These are phyloP conservation scores for Tyrannus savana DNA, from an alignment of 2,113 vertebrate species.

Conservation along the genomic window DNA sequence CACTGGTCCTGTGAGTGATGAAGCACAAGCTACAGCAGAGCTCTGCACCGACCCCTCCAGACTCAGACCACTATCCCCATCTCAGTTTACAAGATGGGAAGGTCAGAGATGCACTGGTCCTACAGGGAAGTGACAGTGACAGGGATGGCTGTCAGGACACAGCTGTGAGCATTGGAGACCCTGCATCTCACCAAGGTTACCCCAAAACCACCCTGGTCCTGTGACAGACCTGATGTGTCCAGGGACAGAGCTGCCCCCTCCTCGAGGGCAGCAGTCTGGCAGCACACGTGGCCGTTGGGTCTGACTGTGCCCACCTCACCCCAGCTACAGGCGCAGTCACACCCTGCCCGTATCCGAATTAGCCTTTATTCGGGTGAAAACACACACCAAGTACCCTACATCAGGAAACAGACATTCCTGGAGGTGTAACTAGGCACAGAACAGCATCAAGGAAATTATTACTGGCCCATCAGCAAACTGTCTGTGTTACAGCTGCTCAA, in stretches of 20 bases:
- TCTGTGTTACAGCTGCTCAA: background rate
- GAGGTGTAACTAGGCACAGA: background rate
- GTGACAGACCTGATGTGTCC: rapidly evolving
- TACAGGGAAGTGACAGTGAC: rapidly evolving
- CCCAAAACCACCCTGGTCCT: background rate
- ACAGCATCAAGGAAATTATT: background rate
- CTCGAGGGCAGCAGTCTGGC: rapidly evolving
- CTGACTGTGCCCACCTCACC: background rate
- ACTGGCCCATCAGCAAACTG: background rate
- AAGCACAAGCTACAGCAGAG: background rate
- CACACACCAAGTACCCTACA: background rate
- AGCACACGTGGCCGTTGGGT: rapidly evolving
- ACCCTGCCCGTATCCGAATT: rapidly evolving
- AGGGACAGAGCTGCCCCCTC: background rate
- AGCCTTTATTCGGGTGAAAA: background rate
- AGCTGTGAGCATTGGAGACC: background rate
- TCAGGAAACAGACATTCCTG: background rate
- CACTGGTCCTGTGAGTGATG: background rate
- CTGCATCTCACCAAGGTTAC: background rate
- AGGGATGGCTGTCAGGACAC: rapidly evolving
- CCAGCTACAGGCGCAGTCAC: background rate
- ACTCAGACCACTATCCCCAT: rapidly evolving
- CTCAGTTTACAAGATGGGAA: rapidly evolving
- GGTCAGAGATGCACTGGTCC: background rate
- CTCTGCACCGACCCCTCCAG: rapidly evolving